Evolutionary conservation across 2,113 vertebrate species (phyloP), one percentile per base, ranked within the genome.

Genomic region (Bubo blakistoni): DNA sequence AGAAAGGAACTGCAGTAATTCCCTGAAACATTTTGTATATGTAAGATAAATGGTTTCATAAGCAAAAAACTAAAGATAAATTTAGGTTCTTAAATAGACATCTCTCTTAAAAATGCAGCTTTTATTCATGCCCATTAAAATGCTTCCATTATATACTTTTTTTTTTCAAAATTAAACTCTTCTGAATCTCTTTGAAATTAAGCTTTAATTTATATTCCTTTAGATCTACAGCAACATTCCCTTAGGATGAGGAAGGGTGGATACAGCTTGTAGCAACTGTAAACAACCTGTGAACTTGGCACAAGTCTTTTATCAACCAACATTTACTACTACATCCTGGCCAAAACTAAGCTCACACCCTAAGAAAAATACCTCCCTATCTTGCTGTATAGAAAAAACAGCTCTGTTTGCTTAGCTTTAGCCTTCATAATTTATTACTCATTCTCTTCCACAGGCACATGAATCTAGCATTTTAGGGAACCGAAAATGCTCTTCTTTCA

Each of bases 1-100:
- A 97, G 95, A 97, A 97, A 97, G 13, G 74, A 96, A 83, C 92
- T 85, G 93, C 74, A 92, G 86, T 18, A 82, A 92, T 96, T 88
- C 40, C 89, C 92, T 87, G 91, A 83, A 93, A 85, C 20, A 61
- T 72, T 93, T 96, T 96, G 76, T 91, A 78, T 58, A 92, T 7
- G 32, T 92, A 88, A 92, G 74, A 47, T 6, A 91, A 91, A 74
- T 15, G 58, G 18, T 63, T 92, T 61, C 57, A 74, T 27, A 71
- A 77, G 19, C 4, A 86, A 86, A 58, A 63, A 66, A 16, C 3
- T 27, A 58, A 84, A 49, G 10, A 42, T 54, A 47, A 3, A 62
- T 58, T 77, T 61, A 61, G 24, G 44, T 59, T 86, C 57, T 81
- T 69, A 81, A 91, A 77, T 10, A 6, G 51, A 25, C 5, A 16